Evolutionary conservation across 2,113 vertebrate genomes (phyloP).

Genomic region (Zosterops borbonicus): DNA sequence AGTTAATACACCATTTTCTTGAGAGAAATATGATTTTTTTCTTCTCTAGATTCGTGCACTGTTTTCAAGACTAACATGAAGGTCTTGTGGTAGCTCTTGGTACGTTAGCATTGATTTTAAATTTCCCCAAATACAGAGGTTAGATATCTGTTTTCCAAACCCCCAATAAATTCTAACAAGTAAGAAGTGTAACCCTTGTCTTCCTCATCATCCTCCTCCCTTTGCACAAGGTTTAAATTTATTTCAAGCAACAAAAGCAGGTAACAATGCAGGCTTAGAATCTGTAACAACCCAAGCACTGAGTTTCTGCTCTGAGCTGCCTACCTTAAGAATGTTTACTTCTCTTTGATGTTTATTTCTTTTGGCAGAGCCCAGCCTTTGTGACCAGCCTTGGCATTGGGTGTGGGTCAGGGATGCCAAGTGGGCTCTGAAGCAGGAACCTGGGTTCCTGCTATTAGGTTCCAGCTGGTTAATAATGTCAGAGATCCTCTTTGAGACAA

Average conservation of each 20-base stretch:
- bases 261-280: not conserved
- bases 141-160: not conserved
- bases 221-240: not conserved
- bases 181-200: not conserved
- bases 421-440: not conserved
- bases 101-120: not conserved
- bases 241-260: not conserved
- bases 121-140: not conserved
- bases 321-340: not conserved
- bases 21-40: not conserved
- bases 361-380: not conserved
- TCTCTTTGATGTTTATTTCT: not conserved
- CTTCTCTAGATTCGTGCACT: fast-evolving
- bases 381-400: not conserved
- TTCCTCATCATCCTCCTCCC: not conserved
- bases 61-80: not conserved
- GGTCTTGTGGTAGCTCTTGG: not conserved
- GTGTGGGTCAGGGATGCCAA: not conserved
- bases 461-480: not conserved
- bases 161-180: not conserved
- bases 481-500: not conserved
- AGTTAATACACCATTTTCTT: not conserved
- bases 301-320: not conserved
- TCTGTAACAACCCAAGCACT: not conserved
- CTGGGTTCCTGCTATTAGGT: not conserved